A percentile compares a stretch with the other conserved stretches of the same genome.
Evolutionary conservation across 2,113 vertebrate species (phyloP).

Genomic region (Eupsittula cactorum): DNA sequence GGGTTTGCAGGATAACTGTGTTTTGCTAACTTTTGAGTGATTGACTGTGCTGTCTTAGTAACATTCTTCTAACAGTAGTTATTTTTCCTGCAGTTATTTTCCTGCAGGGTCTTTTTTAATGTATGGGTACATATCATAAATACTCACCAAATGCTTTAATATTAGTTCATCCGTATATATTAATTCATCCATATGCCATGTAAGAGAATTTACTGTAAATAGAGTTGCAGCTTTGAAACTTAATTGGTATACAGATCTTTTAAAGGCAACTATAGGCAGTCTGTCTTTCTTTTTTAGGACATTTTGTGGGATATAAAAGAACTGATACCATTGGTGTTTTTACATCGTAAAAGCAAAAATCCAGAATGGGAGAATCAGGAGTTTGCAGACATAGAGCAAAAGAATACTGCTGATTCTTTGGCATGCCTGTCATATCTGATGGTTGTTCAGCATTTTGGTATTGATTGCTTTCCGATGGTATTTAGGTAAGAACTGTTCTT

Average conservation of each 20-base stretch:
- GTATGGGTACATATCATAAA: not conserved
- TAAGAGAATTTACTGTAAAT: not conserved
- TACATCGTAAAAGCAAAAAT: conserved; percentile 56
- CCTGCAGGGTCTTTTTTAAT: not conserved
- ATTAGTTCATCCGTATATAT: not conserved
- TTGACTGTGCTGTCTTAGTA: not conserved
- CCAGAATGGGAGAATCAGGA: conserved; percentile 71
- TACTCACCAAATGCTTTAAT: not conserved
- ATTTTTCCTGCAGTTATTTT: not conserved
- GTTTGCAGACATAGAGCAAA: conserved; percentile 66
- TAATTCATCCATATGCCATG: not conserved
- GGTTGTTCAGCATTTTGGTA: conserved; percentile 87
- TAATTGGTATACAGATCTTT: not conserved
- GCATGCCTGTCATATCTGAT: conserved; percentile 92
- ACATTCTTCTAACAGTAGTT: not conserved
- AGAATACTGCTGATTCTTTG: conserved; percentile 77
- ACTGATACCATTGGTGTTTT: conserved; percentile 69
- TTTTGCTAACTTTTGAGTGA: not conserved
- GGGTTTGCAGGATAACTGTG: not conserved
- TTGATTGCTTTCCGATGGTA: conserved; percentile 84
- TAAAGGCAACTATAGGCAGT: not conserved
- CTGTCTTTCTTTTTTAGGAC: conserved; percentile 43
- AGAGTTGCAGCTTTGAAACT: not conserved
- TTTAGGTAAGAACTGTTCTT: conserved; percentile 81
- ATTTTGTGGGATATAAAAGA: conserved; percentile 73